Percentiles rank a stretch among this genome's conserved stretches.
These are phyloP conservation scores for Bostrychus sinensis DNA, from an alignment of 2,113 vertebrate genomes.

Conservation along the genomic window DNA sequence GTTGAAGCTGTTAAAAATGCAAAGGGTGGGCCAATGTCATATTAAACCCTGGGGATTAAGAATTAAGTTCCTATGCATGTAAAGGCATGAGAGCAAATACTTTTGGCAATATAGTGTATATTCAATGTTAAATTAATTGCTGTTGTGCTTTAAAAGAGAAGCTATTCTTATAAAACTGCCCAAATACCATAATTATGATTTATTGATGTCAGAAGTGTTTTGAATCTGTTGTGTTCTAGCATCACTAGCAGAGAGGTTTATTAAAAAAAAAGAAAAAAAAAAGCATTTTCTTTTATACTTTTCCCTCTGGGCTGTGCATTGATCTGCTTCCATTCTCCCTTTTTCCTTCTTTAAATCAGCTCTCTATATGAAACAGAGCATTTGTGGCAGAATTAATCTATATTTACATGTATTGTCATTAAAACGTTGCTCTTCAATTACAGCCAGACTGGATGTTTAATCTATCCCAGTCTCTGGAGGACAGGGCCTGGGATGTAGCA, in stretches of 20 bases:
- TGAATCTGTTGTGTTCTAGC: constrained; percentile 31
- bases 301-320: constrained; percentile 34
- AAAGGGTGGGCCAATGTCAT: too few species aligned
- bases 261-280: constrained; percentile 55
- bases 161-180: too few species aligned
- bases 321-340: constrained; percentile 38
- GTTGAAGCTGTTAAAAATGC: too few species aligned
- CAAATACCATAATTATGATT: neutral
- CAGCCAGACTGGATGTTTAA: constrained; percentile 41
- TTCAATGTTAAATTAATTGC: too few species aligned
- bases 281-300: constrained; percentile 9
- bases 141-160: neutral
- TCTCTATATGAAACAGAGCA: constrained; percentile 41
- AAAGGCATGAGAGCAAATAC: too few species aligned
- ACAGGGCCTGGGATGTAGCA: constrained; percentile 11
- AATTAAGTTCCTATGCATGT: too few species aligned
- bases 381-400: constrained; percentile 52
- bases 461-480: constrained; percentile 23
- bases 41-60: too few species aligned
- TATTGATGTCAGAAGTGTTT: constrained; percentile 12
- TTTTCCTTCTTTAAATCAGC: constrained; percentile 55
- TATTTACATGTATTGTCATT: constrained; percentile 60
- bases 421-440: constrained; percentile 44
- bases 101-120: too few species aligned
- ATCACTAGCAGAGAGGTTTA: constrained; percentile 21